Base-by-base conservation (phyloP, 2,113 vertebrate genomes). In the Hemibagrus wyckioides region DNA sequence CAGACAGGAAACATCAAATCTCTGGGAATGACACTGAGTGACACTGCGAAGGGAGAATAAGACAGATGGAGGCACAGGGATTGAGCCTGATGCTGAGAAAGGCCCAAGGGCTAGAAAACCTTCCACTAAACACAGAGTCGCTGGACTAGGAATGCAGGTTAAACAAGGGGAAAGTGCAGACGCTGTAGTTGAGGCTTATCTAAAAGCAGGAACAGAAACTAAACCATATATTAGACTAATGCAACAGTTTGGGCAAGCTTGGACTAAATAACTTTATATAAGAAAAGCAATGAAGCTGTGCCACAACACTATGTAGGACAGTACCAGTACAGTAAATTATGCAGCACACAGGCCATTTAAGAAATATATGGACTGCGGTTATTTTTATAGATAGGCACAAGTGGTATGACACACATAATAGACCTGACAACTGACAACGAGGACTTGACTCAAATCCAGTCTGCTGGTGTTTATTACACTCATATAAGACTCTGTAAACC, bases 371-470 rank as follows among this genome's bases (percentile, higher is more conserved):
- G 21, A 30, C 21, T 79, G 71, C 33, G 81, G 75, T 69, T 81
- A 65, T 77, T 79, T 83, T 65, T 84, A 67, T 71, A 87, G 86
- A 63, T 75, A 71, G 52, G 80, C 63, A 67, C 14, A 13, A 28
- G 21, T 50, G 61, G 23, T n/a, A 56, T 48, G 50, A 80, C 28
- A 73, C 41, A 73, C 83, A 41, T 3, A 67, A 25, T 6, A 54
- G 48, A 76, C 69, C 65, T 69, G 65, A 87, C 57, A 71, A 67
- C 69, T 50, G 41, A 79, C 48, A 50, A 19, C 2, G 61, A 65
- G 13, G 25, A 52, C n/a, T n/a, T 50, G 19, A 48, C 73, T n/a
- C 25, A 76, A 48, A 76, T 76, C 41, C 1, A 14, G 41, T 41
- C 36, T 73, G 69, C 11, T 44, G 11, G 14, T 30, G 41, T 50